These are phyloP conservation scores for Strigops habroptila DNA, from an alignment of 2,113 vertebrate species.

Conservation along the genomic window DNA sequence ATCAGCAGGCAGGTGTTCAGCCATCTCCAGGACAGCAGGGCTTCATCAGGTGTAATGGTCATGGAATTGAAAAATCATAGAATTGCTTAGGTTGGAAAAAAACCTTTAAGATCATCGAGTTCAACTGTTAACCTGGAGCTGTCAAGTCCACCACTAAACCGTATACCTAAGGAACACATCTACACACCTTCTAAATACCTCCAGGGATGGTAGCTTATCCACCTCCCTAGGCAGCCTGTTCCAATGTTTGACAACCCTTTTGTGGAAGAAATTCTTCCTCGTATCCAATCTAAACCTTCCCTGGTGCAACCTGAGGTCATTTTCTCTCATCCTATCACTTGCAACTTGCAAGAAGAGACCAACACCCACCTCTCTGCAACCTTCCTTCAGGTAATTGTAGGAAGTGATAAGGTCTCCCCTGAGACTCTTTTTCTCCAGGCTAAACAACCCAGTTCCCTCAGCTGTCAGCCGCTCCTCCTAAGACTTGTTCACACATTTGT, in stretches of 20 bases:
- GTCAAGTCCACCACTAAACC: background rate
- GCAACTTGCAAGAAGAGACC: background rate
- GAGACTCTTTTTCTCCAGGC: background rate
- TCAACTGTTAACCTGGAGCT: background rate
- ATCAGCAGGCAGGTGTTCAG: background rate
- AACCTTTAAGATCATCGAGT: background rate
- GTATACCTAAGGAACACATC: background rate
- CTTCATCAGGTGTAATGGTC: accelerated
- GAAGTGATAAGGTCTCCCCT: background rate
- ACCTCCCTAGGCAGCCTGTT: background rate
- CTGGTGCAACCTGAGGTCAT: background rate
- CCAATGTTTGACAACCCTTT: background rate
- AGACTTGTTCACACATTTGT: background rate
- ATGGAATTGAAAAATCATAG: background rate
- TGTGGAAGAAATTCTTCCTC: background rate
- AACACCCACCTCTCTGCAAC: background rate
- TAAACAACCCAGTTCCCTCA: background rate
- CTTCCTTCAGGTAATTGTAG: background rate
- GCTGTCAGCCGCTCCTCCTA: background rate
- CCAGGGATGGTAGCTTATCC: background rate
- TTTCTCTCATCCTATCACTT: background rate
- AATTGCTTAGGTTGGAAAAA: background rate
- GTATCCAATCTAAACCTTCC: background rate
- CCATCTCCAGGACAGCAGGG: background rate
- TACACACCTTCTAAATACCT: background rate